Conservation (phyloP, 2,888 invertebrate genomes). For the Phengaris arion region DNA sequence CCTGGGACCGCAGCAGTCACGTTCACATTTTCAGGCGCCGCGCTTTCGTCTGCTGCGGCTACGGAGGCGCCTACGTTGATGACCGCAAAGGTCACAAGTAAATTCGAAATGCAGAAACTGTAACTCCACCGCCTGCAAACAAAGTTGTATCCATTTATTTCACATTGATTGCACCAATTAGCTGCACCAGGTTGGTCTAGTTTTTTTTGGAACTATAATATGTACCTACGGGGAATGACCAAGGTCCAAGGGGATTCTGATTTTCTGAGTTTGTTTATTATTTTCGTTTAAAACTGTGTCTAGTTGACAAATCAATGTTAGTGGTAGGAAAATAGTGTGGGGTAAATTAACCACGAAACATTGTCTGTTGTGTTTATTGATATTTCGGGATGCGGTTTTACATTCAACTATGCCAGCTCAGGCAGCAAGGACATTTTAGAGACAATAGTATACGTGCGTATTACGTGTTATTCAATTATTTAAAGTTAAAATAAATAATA, state of each 20-base stretch:
- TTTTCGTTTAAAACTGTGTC: too few species aligned
- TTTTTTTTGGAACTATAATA: too few species aligned
- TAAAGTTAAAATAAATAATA: too few species aligned
- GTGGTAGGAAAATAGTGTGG: too few species aligned
- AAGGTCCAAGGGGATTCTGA: too few species aligned
- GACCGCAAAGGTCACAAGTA: slow-evolving; percentile 21
- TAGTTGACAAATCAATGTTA: too few species aligned
- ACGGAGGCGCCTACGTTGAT: slow-evolving; percentile 15
- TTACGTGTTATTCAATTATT: background rate
- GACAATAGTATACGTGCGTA: background rate
- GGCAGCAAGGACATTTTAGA: background rate
- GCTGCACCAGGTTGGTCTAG: too few species aligned
- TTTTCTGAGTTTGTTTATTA: too few species aligned
- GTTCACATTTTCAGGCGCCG: slow-evolving; percentile 25
- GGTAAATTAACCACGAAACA: background rate
- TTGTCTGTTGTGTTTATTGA: background rate
- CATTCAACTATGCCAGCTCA: background rate
- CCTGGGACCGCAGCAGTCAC: slow-evolving; percentile 42
- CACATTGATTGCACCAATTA: background rate
- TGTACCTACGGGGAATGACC: too few species aligned
- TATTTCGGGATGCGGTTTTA: background rate
- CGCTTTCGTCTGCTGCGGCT: slow-evolving; percentile 19
- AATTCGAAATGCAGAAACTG: slow-evolving; percentile 6
- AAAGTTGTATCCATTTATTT: background rate
- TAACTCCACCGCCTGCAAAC: slow-evolving; percentile 21